Conservation (phyloP, 2,113 vertebrate species). For the Crocuta crocuta region DNA sequence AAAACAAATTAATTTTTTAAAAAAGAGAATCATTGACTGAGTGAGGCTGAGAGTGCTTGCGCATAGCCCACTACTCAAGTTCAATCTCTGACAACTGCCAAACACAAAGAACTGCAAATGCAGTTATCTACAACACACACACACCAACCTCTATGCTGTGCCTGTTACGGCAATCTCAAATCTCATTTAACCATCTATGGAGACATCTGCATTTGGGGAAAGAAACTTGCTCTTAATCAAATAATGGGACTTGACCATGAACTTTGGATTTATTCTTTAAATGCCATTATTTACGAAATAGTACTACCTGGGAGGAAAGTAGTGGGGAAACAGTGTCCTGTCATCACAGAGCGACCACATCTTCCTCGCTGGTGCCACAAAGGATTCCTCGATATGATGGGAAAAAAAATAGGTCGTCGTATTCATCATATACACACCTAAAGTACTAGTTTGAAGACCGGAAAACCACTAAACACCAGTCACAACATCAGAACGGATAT, state of each 20-base stretch:
- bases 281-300: background rate
- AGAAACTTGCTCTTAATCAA: background rate
- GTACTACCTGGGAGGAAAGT: background rate
- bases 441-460: background rate
- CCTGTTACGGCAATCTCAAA: background rate
- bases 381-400: background rate
- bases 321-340: background rate
- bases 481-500: background rate
- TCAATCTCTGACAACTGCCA: background rate
- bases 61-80: background rate
- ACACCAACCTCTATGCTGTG: background rate
- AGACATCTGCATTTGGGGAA: background rate
- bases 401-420: background rate
- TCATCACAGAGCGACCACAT: background rate
- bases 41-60: background rate
- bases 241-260: background rate
- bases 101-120: background rate
- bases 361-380: background rate
- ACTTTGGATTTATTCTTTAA: background rate
- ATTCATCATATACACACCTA: background rate
- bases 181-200: background rate
- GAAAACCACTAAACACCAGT: background rate
- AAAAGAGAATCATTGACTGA: background rate
- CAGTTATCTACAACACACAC: background rate
- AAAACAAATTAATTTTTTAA: too few species aligned